These are phyloP conservation scores for Corythaixoides concolor DNA, from an alignment of 2,113 vertebrate species.

Conservation along the genomic window DNA sequence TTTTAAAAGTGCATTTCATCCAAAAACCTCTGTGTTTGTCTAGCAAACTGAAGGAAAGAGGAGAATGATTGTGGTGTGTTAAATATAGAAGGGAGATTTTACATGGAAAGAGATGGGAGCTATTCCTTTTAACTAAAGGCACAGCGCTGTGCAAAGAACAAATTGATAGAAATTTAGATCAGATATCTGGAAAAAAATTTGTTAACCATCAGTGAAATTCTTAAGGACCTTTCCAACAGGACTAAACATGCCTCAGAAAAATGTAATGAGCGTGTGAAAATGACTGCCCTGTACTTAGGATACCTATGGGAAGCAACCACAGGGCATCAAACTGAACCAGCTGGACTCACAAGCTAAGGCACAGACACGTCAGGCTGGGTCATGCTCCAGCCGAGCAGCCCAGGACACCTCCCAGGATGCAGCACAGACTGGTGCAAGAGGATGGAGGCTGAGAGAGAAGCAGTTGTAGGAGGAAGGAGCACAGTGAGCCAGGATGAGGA, in stretches of 20 bases:
- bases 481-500: background rate
- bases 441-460: background rate
- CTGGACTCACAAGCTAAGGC: accelerated
- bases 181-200: background rate
- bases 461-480: background rate
- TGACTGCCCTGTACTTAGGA: background rate
- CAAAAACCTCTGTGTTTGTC: background rate
- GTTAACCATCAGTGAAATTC: background rate
- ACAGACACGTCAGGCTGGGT: background rate
- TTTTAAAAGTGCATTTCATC: background rate
- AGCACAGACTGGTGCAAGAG: background rate
- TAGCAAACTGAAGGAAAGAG: background rate
- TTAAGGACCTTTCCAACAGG: background rate
- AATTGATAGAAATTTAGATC: background rate
- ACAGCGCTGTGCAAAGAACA: background rate
- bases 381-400: background rate
- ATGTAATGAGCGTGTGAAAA: background rate
- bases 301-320: background rate
- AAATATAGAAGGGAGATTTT: background rate
- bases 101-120: background rate
- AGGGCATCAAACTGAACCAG: background rate
- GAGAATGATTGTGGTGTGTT: accelerated
- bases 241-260: slow-evolving; percentile 4
- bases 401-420: too few species aligned
- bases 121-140: background rate